These are phyloP conservation scores for Ariolimax columbianus DNA, from an alignment of 2,888 invertebrate genomes.

Conservation along the genomic window DNA sequence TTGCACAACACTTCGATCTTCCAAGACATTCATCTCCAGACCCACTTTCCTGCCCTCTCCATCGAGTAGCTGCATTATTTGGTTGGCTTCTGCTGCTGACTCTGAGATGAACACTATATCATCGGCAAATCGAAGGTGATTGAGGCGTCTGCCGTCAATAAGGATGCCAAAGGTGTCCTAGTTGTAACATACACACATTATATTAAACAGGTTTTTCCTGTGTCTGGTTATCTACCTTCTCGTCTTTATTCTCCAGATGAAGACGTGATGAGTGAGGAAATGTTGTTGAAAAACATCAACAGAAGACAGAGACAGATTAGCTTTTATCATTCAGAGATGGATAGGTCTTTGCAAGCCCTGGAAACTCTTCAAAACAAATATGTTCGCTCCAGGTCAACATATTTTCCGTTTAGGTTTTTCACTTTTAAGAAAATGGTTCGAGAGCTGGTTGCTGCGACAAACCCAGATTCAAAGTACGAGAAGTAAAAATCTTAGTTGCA, in stretches of 20 bases:
- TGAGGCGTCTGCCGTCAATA: no score
- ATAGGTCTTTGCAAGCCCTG: background rate
- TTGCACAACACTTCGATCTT: no score
- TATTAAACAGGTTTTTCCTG: no score
- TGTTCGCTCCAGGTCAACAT: background rate
- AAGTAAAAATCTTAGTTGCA: background rate
- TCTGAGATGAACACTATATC: no score
- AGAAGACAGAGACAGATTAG: background rate
- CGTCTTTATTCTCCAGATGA: slow-evolving; percentile 10
- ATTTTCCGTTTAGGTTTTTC: background rate
- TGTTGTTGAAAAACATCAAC: background rate
- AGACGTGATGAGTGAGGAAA: background rate
- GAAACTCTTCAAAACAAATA: background rate
- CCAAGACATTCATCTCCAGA: no score
- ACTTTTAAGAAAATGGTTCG: background rate
- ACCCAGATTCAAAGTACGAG: background rate
- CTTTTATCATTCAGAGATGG: background rate
- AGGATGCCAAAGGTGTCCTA: no score
- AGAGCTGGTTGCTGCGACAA: background rate
- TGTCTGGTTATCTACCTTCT: no score
- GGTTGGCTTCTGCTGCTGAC: no score
- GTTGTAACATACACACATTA: no score
- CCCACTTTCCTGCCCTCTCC: no score
- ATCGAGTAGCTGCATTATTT: no score
- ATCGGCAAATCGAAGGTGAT: no score